These are phyloP conservation scores for Augochlorella aurata DNA, from an alignment of 2,888 invertebrate genomes.

Conservation along the genomic window DNA sequence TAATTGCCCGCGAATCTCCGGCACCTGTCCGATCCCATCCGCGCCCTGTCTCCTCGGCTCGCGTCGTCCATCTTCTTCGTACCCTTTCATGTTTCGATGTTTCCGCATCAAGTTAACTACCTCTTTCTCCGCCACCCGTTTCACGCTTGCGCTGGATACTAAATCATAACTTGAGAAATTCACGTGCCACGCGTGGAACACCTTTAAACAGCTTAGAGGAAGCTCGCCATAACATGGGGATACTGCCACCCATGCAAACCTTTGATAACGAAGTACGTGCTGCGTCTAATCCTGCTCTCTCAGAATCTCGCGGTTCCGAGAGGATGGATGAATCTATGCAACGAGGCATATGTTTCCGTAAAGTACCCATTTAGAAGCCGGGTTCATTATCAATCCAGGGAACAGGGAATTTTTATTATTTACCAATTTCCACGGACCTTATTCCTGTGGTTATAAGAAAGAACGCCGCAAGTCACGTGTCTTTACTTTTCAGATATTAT, in stretches of 20 bases:
- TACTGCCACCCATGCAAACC: constrained; percentile 73
- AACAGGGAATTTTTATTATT: background rate
- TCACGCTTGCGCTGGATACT: constrained; percentile 66
- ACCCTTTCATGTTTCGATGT: constrained; percentile 39
- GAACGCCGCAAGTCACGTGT: no score
- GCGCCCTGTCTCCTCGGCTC: background rate
- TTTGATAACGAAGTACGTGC: constrained; percentile 73
- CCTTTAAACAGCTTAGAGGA: constrained; percentile 75
- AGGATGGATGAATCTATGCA: background rate
- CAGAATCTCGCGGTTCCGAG: constrained; percentile 5
- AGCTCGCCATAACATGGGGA: constrained; percentile 65
- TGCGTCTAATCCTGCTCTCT: constrained; percentile 38
- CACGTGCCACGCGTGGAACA: constrained; percentile 74
- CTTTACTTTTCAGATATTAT: no score
- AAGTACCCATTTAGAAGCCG: constrained; percentile 5
- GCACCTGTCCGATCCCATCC: constrained; percentile 9
- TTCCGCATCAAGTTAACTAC: background rate
- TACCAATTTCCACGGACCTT: background rate
- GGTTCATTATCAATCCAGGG: background rate
- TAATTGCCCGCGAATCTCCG: background rate
- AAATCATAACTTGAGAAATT: constrained; percentile 81
- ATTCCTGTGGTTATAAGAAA: background rate
- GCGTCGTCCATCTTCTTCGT: constrained; percentile 9
- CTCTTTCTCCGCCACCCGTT: constrained; percentile 51
- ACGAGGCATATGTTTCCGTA: background rate